Conservation (phyloP, 2,797 vertebrate genomes). For the Pogoniulus pusillus region DNA sequence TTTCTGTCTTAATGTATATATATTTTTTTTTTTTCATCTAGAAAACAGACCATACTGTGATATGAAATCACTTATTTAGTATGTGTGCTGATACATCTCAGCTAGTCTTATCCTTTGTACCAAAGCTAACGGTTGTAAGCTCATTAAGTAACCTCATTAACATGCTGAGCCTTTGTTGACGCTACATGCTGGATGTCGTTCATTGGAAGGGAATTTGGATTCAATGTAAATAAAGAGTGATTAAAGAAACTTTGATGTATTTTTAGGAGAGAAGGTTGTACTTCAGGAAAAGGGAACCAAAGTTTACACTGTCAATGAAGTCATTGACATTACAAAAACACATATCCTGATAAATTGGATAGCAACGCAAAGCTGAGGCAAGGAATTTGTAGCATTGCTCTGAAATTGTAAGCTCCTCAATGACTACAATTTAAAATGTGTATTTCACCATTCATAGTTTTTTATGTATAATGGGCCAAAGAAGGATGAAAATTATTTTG, state of each 20-base stretch:
- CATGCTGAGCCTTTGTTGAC: not conserved
- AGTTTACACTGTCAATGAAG: not conserved
- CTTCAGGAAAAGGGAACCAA: not conserved
- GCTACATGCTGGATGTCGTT: not conserved
- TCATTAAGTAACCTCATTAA: slow-evolving; percentile 49
- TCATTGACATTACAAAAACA: not conserved
- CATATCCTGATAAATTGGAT: not conserved
- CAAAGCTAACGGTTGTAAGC: slow-evolving; percentile 2
- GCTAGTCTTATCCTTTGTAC: not conserved
- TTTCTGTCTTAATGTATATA: not conserved
- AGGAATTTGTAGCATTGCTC: not conserved
- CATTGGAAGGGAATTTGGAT: slow-evolving; percentile 1
- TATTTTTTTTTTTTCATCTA: not conserved
- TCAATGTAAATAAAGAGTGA: not conserved
- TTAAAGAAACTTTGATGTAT: not conserved
- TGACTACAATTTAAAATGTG: not conserved
- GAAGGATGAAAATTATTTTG: not conserved
- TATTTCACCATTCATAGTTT: not conserved
- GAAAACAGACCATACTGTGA: not conserved
- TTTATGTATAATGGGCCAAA: not conserved
- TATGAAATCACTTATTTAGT: not conserved
- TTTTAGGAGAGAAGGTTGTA: not conserved
- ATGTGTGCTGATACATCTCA: not conserved
- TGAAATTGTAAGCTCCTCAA: not conserved
- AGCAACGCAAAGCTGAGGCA: not conserved